phyloP scores from a whole-genome alignment of 2,888 invertebrate genomes.

The Cremastinae sp. region DNA sequence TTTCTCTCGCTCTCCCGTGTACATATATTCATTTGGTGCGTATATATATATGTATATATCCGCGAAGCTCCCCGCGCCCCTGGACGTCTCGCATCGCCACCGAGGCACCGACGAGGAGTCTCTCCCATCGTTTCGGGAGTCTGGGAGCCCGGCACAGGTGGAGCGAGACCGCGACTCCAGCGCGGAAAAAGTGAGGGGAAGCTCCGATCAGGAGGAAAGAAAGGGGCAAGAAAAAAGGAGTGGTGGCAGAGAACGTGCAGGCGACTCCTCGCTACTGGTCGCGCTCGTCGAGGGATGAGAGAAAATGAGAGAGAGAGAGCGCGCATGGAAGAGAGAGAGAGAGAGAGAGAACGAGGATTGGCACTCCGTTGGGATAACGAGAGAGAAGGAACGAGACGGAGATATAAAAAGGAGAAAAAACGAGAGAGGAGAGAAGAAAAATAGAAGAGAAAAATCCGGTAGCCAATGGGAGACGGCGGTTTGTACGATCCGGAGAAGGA shows the following conservation, averaged over 20 bases:
- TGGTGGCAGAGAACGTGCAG: slow-evolving; percentile 16
- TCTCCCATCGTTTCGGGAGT: slow-evolving; percentile 63
- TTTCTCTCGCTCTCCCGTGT: slow-evolving; percentile 20
- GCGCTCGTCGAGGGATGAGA: slow-evolving; percentile 48
- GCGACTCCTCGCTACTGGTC: slow-evolving; percentile 25
- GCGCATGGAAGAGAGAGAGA: slow-evolving; percentile 61
- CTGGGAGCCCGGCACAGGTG: slow-evolving; percentile 59
- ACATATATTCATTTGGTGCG: too few species aligned
- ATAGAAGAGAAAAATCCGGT: slow-evolving; percentile 73
- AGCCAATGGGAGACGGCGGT: slow-evolving; percentile 70
- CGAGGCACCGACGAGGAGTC: slow-evolving; percentile 53
- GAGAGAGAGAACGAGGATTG: slow-evolving; percentile 74
- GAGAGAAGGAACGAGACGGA: too few species aligned
- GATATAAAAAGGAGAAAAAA: slow-evolving; percentile 49
- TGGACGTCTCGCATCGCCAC: slow-evolving; percentile 52
- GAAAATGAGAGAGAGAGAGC: slow-evolving; percentile 48
- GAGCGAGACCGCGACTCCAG: slow-evolving; percentile 39
- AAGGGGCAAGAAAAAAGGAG: slow-evolving; percentile 41
- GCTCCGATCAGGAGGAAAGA: slow-evolving; percentile 41
- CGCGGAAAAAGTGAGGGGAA: slow-evolving; percentile 9
- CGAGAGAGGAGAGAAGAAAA: slow-evolving; percentile 60
- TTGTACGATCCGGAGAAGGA: slow-evolving; percentile 60
- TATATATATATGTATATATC: too few species aligned
- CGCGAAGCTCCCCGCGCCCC: slow-evolving; percentile 44
- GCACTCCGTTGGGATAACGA: too few species aligned